phyloP scores from a whole-genome alignment of 2,113 vertebrate species.

The Dasyornis broadbenti region DNA sequence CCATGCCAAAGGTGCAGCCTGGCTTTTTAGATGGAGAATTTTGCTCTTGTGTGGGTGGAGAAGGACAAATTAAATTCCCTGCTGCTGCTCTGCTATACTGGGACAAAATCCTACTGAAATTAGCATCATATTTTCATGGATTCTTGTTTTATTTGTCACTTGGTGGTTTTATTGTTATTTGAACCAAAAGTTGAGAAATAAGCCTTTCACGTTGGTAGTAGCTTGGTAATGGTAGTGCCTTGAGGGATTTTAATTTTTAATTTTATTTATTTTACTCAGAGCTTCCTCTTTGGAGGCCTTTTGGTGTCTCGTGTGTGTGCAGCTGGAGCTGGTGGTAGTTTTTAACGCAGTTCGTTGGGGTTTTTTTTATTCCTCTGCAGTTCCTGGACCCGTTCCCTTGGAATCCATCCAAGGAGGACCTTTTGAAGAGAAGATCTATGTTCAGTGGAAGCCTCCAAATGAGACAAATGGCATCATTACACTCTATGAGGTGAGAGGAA shows the following conservation, averaged over 20 bases:
- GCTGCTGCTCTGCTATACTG: neutral
- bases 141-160: neutral
- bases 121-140: neutral
- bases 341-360: neutral
- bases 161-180: neutral
- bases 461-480: conserved; percentile 98
- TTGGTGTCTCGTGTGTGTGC: neutral
- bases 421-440: conserved; percentile 97
- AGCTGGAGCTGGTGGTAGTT: neutral
- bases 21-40: neutral
- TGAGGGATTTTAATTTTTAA: neutral
- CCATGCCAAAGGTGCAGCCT: neutral
- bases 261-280: neutral
- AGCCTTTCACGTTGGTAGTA: neutral
- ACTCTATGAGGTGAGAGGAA: conserved; percentile 87
- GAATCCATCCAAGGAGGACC: conserved; percentile 95
- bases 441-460: conserved; percentile 97
- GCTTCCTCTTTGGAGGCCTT: neutral
- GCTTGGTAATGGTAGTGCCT: neutral
- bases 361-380: conserved; percentile 41
- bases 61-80: neutral
- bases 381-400: conserved; percentile 88
- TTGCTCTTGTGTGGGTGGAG: neutral
- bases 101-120: neutral
- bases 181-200: neutral